Percentiles rank a stretch among this genome's conserved stretches.
phyloP scores from a whole-genome alignment of 2,797 vertebrate genomes.

The Typhlichthys subterraneus region DNA sequence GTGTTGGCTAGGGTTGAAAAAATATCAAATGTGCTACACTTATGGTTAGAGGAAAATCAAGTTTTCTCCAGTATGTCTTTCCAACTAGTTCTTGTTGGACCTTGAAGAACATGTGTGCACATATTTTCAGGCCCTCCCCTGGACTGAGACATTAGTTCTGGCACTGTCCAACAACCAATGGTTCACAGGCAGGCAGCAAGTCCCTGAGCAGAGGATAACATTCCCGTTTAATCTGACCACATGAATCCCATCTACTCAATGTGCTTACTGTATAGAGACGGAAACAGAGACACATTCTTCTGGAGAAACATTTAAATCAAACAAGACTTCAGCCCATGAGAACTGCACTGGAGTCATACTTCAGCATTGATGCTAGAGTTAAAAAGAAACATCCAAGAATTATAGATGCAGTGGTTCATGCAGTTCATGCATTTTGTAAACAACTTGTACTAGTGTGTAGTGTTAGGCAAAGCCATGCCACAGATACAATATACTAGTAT shows the following conservation, averaged over 20 bases:
- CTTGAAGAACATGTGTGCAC: conserved; percentile 59
- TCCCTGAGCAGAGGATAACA: conserved; percentile 39
- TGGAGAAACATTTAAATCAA: conserved; percentile 52
- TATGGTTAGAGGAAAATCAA: too few species aligned
- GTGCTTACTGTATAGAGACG: conserved; percentile 15
- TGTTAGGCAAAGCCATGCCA: not conserved
- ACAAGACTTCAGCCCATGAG: conserved; percentile 32
- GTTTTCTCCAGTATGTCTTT: conserved; percentile 10
- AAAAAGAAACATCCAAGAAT: conserved; percentile 17
- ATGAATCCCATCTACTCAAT: conserved; percentile 52
- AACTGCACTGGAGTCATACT: conserved; percentile 17
- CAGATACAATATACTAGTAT: too few species aligned
- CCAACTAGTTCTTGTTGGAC: conserved; percentile 38
- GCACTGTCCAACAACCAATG: conserved; percentile 38
- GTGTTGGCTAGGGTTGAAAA: conserved; percentile 2
- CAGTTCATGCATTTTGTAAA: not conserved
- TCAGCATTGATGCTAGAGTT: conserved; percentile 19
- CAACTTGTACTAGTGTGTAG: not conserved
- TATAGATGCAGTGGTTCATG: conserved; percentile 11
- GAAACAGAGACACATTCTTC: conserved; percentile 45
- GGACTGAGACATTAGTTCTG: conserved; percentile 48
- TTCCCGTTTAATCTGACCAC: conserved; percentile 49
- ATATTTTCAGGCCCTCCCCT: conserved; percentile 52
- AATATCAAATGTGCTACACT: conserved; percentile 31
- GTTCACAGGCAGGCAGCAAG: conserved; percentile 31